Conservation (phyloP, 2,888 invertebrate genomes). For the Nasonovia ribisnigri region DNA sequence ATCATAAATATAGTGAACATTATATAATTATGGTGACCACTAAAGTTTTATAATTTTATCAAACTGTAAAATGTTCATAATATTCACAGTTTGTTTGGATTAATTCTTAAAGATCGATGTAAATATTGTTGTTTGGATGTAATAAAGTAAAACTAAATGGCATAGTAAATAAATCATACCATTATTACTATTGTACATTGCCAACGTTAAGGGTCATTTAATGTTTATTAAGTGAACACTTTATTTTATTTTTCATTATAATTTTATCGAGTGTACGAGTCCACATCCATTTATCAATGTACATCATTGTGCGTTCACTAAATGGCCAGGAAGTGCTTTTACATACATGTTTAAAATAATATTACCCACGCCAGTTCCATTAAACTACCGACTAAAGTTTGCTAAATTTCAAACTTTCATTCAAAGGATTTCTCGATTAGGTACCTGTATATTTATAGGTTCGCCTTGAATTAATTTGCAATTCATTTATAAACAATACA, state of each 20-base stretch:
- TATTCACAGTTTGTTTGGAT: background rate
- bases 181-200: background rate
- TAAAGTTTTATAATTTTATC: background rate
- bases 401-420: slow-evolving; percentile 40
- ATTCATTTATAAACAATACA: slow-evolving; percentile 39
- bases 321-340: slow-evolving; percentile 52
- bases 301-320: slow-evolving; percentile 36
- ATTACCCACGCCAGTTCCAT: slow-evolving; percentile 18
- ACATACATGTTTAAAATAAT: slow-evolving; percentile 47
- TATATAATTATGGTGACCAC: background rate
- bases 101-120: background rate
- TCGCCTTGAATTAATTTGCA: slow-evolving; percentile 40
- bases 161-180: background rate
- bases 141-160: background rate
- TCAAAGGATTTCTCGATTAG: slow-evolving; percentile 37
- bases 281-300: slow-evolving; percentile 7
- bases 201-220: slow-evolving; percentile 30
- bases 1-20: background rate
- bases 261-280: slow-evolving; percentile 14
- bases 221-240: background rate
- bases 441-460: slow-evolving; percentile 29
- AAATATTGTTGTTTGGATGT: background rate
- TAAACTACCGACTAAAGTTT: slow-evolving; percentile 43
- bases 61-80: background rate
- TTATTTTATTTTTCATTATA: slow-evolving; percentile 24